Evolutionary conservation across 2,888 invertebrate species (phyloP).

Genomic region (Notodonta ziczac): DNA sequence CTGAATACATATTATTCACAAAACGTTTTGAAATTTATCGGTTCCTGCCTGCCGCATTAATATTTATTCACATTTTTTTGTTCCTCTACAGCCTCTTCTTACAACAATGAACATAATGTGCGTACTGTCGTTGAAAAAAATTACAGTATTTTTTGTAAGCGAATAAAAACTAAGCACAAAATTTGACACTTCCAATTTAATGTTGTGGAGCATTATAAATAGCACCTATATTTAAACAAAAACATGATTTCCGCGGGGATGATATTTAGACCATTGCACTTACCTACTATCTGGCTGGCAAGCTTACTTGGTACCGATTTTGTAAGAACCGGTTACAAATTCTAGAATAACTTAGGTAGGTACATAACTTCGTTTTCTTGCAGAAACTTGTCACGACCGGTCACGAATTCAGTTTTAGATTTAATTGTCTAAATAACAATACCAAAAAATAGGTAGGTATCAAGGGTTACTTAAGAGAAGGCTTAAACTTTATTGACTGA

Average conservation of each 20-base stretch:
- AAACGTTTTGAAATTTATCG: constrained; percentile 71
- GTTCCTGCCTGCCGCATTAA: constrained; percentile 51
- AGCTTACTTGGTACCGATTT: too few species aligned
- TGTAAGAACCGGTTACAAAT: neutral
- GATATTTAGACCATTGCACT: neutral
- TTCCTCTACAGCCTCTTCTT: constrained; percentile 29
- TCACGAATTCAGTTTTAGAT: too few species aligned
- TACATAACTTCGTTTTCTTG: neutral
- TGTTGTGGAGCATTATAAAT: too few species aligned
- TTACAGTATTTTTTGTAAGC: constrained; percentile 7
- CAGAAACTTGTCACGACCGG: neutral
- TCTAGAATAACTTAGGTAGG: neutral
- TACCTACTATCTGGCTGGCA: neutral
- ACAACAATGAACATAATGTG: constrained; percentile 19
- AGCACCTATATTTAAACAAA: neutral
- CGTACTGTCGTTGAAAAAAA: constrained; percentile 19
- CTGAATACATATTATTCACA: constrained; percentile 67
- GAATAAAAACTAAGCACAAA: neutral
- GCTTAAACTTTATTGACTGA: too few species aligned
- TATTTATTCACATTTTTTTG: constrained; percentile 65
- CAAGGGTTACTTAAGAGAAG: too few species aligned
- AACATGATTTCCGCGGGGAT: neutral
- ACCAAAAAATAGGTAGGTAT: too few species aligned
- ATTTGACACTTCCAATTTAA: too few species aligned
- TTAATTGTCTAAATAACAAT: too few species aligned